Conservation (phyloP, 2,888 invertebrate species). For the Stenchaetothrips biformis region DNA sequence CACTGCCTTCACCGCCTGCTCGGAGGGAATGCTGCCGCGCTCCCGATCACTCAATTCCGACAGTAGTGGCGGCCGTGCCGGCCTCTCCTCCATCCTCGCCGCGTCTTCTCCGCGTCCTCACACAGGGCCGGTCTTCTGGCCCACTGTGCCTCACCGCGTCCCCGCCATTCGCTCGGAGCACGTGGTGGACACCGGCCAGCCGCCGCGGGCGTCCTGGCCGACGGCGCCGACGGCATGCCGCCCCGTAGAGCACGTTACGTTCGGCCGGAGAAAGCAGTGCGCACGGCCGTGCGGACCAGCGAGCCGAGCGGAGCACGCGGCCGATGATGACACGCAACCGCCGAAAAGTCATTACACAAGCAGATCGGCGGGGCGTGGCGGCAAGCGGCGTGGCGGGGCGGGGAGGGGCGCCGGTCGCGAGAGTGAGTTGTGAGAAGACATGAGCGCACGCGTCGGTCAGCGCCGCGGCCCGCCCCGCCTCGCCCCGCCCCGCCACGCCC, state of each 20-base stretch:
- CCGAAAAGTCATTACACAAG: too few species aligned
- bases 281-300: background rate
- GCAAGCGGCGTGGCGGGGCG: background rate
- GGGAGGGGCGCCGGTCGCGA: background rate
- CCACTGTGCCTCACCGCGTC: background rate
- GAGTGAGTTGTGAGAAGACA: background rate
- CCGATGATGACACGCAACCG: too few species aligned
- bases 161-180: background rate
- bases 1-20: background rate
- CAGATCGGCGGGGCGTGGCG: too few species aligned
- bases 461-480: background rate
- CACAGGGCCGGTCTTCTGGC: too few species aligned
- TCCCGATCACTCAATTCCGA: slow-evolving; percentile 8
- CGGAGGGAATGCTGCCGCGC: background rate
- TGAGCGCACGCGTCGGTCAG: background rate
- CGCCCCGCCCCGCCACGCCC: background rate
- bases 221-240: background rate
- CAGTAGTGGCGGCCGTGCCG: background rate
- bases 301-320: too few species aligned
- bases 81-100: too few species aligned
- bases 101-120: too few species aligned
- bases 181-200: too few species aligned
- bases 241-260: background rate
- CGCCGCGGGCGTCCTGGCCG: background rate
- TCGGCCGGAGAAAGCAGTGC: background rate